Base-by-base conservation (phyloP, 2,797 vertebrate genomes). In the Setipinna tenuifilis region DNA sequence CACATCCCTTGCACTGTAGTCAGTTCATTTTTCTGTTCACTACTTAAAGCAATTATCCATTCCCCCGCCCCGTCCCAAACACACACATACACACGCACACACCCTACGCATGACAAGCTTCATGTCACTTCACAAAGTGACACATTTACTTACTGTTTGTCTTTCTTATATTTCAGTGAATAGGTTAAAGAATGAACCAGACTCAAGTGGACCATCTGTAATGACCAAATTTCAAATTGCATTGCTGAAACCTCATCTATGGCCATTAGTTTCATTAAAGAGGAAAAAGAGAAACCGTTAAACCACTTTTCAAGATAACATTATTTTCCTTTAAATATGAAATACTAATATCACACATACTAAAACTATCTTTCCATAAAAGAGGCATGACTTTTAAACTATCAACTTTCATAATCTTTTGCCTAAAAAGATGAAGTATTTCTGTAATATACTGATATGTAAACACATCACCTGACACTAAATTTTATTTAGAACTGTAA, bases 301-400 rank as follows among this genome's bases (percentile, higher is more conserved):
- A 19, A 44, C 19, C 31, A 78, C 35, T 44, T 5, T 41, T n/a
- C 12, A 21, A 21, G 21, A 19, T 59, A 19, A 19, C 71, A 41
- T 78, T 78, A 17, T 44, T 17, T 78, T 78, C 35, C 71, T 28
- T 44, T 78, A 44, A 78, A 75, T 75, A 78, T 35, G 16, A 17
- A 78, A 78, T 5, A 71, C 68, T 21, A 78, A 44, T 19, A 44
- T 78, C 71, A 78, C 71, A 78, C 71, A 78, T 78, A 44, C 71
- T 65, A 65, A 78, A 44, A 78, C 71, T 41, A 78, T 21, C 71
- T 35, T 78, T 78, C 58, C 58, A 54, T 59, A 44, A 7, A 78
- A 78, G 31, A 44, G 68, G 28, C 16, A 35, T 35, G 28, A 19
- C 35, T 78, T 35, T 31, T 31, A 41, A 44, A 19, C 19, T 0